Base-by-base conservation (phyloP, 2,113 vertebrate species). In the Lynx canadensis region DNA sequence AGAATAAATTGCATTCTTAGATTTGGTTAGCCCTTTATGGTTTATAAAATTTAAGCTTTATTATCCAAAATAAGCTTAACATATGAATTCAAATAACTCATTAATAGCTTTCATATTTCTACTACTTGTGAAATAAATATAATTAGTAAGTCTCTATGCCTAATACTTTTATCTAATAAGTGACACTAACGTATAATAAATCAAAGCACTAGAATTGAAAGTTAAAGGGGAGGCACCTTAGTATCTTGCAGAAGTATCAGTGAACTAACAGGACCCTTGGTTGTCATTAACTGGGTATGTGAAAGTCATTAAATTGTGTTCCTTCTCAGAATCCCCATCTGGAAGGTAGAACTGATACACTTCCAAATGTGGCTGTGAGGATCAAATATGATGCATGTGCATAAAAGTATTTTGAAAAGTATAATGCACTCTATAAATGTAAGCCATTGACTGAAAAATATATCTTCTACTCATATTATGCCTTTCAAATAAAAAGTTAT, bases 61-160 rank as follows among this genome's bases (percentile, higher is more conserved):
- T 80, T 90, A 50, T 95, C 21, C 52, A 93, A 84, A 94, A 82
- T 95, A 96, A 68, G 60, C 21, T 84, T 88, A 91, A 82, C 60
- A 92, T 86, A 68, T 81, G n/a, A 92, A 71, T 7, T 68, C 85
- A 80, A 89, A n/a, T 89, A 81, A 81, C 7, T 89, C 57, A 88
- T 55, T 86, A 82, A 86, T 60, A 94, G 18, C 31, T 80, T 95
- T 94, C 38, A 73, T 91, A 57, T 50, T 96, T 97, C 50, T 94
- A 23, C 48, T 96, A 68, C 94, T 95, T 93, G 27, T 95, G 60
- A 96, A 88, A 25, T 84, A 91, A 91, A 76, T 94, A 90, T 78
- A 78, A 78, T 92, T 36, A 60, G 21, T 93, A 96, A 93, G 4
- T 87, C 55, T 94, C 1, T 76, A 60, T 82, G 86, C 38, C 38